Conservation (phyloP, 2,113 vertebrate genomes). For the Lepus europaeus region DNA sequence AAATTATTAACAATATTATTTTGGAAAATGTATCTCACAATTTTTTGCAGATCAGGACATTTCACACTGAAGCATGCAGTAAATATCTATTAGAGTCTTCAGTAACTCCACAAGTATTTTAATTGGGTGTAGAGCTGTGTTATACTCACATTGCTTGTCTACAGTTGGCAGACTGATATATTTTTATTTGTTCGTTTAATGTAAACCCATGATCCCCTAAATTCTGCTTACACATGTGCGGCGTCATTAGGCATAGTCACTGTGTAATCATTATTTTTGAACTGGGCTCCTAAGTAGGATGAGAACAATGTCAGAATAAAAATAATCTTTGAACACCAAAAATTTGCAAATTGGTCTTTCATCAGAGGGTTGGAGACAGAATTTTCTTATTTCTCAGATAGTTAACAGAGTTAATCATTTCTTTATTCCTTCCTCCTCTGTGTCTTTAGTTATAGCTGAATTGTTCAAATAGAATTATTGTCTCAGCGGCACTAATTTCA, state of each 20-base stretch:
- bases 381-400: constrained; percentile 35
- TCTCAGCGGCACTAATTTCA: background rate
- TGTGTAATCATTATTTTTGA: constrained; percentile 59
- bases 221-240: background rate
- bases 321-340: constrained; percentile 40
- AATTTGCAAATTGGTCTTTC: constrained; percentile 51
- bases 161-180: background rate
- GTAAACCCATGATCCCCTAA: background rate
- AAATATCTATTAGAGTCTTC: constrained; percentile 59
- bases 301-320: constrained; percentile 33
- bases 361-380: background rate
- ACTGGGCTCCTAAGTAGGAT: background rate
- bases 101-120: background rate
- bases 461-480: constrained; percentile 29
- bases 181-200: constrained; percentile 64
- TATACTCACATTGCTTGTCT: background rate
- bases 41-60: constrained; percentile 43
- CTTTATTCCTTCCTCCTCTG: background rate
- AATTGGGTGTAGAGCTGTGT: background rate
- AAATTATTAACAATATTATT: constrained; percentile 55
- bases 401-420: constrained; percentile 10
- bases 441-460: background rate
- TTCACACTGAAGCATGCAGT: constrained; percentile 30
- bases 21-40: background rate
- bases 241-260: background rate